Evolutionary conservation across 2,888 invertebrate species (phyloP).

Genomic region (Pterostichus madidus): DNA sequence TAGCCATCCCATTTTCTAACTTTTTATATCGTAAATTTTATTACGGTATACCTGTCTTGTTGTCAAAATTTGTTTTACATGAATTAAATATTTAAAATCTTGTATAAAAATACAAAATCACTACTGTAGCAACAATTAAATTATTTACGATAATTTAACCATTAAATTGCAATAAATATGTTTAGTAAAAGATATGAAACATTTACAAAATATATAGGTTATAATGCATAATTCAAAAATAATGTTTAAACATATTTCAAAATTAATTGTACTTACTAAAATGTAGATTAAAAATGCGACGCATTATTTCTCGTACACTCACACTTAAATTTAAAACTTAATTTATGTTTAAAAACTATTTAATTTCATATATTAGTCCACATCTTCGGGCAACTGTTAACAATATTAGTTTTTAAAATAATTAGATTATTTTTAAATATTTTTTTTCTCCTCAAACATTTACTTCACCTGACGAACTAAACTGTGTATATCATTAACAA

Average conservation of each 20-base stretch:
- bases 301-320: constrained; percentile 19
- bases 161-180: too few species aligned
- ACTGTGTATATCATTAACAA: background rate
- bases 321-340: constrained; percentile 13
- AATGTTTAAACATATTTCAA: background rate
- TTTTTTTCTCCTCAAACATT: constrained; percentile 12
- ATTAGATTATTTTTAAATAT: background rate
- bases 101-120: too few species aligned
- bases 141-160: too few species aligned
- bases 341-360: background rate
- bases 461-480: constrained; percentile 8
- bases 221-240: too few species aligned
- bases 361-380: background rate
- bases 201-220: too few species aligned
- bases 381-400: background rate
- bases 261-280: constrained; percentile 42
- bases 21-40: too few species aligned
- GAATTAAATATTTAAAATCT: too few species aligned
- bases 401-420: constrained; percentile 5
- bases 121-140: too few species aligned
- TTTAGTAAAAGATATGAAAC: too few species aligned
- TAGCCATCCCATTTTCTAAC: too few species aligned
- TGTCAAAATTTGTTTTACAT: too few species aligned
- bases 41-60: too few species aligned
- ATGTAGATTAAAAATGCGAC: constrained; percentile 26